Evolutionary conservation across 1,140 invertebrate genomes (phyloP), one percentile per base, ranked within the genome.

Genomic region (Drosophila lacteicornis): DNA sequence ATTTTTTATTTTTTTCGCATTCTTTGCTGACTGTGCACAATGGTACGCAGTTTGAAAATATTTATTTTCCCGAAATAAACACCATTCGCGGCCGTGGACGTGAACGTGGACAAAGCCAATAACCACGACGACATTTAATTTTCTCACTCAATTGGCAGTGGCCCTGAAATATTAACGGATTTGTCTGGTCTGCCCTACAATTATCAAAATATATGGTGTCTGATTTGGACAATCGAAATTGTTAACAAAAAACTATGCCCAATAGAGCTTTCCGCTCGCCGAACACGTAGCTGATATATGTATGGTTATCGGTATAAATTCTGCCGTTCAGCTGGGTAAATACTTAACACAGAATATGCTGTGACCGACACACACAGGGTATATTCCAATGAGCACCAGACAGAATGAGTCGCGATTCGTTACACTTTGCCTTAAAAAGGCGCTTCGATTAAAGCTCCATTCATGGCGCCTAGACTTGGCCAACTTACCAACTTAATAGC

Each of bases 201-300:
- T 46, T 46, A 55, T 53, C 38, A 68, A 27, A 55, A 69, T 69
- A 57, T 71, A 69, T 55, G 25, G n/a, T n/a, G 17, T 19, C 15
- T 43, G 67, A 71, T 71, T 70, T 43, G 45, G 6, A 45, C 33
- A 27, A 61, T 66, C 42, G 11, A 15, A 47, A 12, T 60, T 22
- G 40, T 66, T 38, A n/a, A 45, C 12, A 15, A 38, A 43, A 43
- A 36, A 11, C 9, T 22, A 13, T 3, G 38, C 12, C 27, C 22
- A 33, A 33, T 22, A 19, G 33, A 65, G 15, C 12, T 45, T 61
- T 60, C 42, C 68, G 27, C 36, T 27, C 3, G 19, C n/a, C 9
- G 22, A 51, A 74, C 70, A 74, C 70, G 70, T 73, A 51, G 70
- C 22, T 73, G 46, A 73, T 58, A 60, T 60, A 45, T 36, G 25